Evolutionary conservation across 35 echinoderm and acorn worm genomes (phyloP).

Genomic region (Heliocidaris erythrogramma): DNA sequence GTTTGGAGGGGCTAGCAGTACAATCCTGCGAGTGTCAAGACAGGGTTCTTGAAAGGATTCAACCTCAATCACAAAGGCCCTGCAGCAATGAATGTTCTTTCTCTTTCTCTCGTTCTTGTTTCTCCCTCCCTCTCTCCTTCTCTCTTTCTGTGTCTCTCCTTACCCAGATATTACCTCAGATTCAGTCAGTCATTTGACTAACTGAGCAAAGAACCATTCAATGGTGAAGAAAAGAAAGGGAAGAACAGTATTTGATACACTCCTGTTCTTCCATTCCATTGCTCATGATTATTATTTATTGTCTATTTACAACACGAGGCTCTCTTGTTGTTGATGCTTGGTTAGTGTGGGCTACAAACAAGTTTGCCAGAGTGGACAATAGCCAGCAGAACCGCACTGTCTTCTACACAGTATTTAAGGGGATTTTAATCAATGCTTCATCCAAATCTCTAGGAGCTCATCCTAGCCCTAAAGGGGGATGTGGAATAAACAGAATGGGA

Average conservation of each 20-base stretch:
- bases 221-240: too few species aligned
- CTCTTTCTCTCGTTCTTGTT: too few species aligned
- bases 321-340: not conserved
- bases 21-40: not conserved
- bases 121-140: not conserved
- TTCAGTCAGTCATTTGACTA: not conserved
- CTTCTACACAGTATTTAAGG: not conserved
- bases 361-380: conserved; percentile 1
- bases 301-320: conserved; percentile 26
- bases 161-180: not conserved
- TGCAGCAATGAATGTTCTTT: too few species aligned
- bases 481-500: not conserved
- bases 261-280: not conserved
- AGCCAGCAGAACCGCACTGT: not conserved
- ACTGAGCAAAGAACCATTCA: not conserved
- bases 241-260: not conserved
- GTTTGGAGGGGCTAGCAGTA: not conserved
- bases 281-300: conserved; percentile 8
- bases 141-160: not conserved
- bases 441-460: not conserved
- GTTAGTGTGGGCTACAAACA: not conserved
- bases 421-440: conserved; percentile 19
- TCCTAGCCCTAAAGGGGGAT: not conserved
- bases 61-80: not conserved
- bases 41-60: not conserved